These are phyloP conservation scores for Octopus bimaculoides DNA, from an alignment of 1,140 invertebrate species.

Conservation along the genomic window DNA sequence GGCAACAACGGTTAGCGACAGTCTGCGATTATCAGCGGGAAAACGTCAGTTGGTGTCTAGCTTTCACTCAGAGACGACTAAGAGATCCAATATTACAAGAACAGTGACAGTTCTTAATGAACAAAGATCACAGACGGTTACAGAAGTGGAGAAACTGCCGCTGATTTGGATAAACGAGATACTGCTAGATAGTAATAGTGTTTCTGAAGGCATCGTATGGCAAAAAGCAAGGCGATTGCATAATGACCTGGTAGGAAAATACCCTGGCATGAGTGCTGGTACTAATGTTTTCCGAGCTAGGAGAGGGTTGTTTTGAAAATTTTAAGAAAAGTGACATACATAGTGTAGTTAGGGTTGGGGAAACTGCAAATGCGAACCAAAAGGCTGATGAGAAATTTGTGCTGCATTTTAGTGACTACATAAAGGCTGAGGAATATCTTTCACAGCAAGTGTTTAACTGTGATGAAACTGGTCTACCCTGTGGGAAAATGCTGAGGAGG, in stretches of 20 bases:
- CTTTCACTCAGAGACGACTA: neutral
- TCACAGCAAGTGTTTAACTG: neutral
- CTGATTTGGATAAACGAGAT: neutral
- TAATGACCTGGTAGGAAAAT: neutral
- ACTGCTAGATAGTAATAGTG: neutral
- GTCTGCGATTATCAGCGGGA: too few relatives aligned
- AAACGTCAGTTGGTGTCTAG: too few relatives aligned
- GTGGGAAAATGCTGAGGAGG: neutral
- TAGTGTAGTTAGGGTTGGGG: neutral
- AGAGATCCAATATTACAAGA: neutral
- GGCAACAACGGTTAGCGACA: too few relatives aligned
- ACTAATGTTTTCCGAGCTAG: neutral
- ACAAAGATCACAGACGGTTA: neutral
- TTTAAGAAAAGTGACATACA: conserved; percentile 1
- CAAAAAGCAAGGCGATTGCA: neutral
- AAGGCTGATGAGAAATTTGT: neutral
- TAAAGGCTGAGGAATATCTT: neutral
- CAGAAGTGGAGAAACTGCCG: neutral
- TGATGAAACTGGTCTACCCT: neutral
- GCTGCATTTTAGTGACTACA: neutral
- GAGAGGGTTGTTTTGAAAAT: neutral
- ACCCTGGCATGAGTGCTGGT: neutral
- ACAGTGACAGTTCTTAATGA: neutral
- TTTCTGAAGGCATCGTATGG: neutral
- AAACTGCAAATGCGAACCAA: neutral